Evolutionary conservation across 2,113 vertebrate genomes (phyloP).

Genomic region (Furnarius figulus): DNA sequence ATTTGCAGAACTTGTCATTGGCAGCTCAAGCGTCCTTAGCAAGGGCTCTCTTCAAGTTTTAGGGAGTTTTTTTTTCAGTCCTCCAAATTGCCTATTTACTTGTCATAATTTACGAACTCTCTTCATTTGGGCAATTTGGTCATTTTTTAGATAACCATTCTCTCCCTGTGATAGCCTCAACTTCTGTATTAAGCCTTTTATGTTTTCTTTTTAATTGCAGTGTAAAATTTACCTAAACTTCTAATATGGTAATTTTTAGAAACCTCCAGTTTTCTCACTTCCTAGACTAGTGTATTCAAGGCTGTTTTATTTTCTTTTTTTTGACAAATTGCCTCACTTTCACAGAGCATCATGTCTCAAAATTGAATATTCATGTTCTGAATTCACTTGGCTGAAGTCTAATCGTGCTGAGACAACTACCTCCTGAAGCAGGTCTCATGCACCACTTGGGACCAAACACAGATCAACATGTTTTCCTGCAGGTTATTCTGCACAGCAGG

Average conservation of each 20-base stretch:
- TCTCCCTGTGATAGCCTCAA: neutral
- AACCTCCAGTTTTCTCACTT: neutral
- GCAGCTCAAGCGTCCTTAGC: neutral
- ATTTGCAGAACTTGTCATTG: neutral
- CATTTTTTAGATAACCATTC: neutral
- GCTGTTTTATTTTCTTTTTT: neutral
- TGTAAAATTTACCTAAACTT: neutral
- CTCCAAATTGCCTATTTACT: neutral
- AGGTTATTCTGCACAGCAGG: neutral
- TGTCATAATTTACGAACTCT: neutral
- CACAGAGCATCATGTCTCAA: neutral
- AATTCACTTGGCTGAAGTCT: neutral
- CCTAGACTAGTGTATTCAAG: neutral
- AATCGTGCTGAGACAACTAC: neutral
- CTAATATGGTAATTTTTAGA: neutral
- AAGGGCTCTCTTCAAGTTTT: neutral
- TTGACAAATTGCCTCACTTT: neutral
- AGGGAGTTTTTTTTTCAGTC: neutral
- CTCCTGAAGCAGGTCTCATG: neutral
- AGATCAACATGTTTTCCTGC: neutral
- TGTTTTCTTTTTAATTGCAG: neutral
- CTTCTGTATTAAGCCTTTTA: neutral
- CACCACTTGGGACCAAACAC: neutral
- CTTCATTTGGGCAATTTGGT: neutral
- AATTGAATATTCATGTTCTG: conserved; percentile 30